Conservation (phyloP, 2,797 vertebrate species). For the Rhinoraja longicauda region DNA sequence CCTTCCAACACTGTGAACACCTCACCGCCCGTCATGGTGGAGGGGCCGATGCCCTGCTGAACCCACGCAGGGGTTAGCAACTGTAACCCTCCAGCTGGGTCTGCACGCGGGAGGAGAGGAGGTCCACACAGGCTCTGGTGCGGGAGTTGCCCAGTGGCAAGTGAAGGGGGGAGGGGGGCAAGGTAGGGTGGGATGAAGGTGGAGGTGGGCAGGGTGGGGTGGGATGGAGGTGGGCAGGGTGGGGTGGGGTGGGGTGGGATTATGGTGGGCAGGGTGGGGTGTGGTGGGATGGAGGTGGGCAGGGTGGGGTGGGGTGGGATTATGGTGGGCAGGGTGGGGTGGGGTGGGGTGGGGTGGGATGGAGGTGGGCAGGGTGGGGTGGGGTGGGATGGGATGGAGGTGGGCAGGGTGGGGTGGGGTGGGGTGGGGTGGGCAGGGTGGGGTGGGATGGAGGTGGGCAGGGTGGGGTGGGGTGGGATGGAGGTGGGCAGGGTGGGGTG, state of each 20-base stretch:
- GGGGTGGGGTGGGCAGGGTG: neutral
- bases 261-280: neutral
- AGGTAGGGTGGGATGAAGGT: neutral
- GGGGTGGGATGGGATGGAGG: neutral
- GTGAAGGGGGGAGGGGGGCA: neutral
- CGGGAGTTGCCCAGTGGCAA: neutral
- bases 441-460: neutral
- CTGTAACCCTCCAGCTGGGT: neutral
- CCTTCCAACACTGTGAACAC: too few species aligned
- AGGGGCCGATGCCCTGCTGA: too few species aligned
- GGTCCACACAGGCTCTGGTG: neutral
- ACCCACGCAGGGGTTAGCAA: neutral
- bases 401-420: neutral
- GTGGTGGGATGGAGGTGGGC: neutral
- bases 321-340: neutral
- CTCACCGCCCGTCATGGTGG: too few species aligned
- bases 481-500: neutral
- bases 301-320: neutral
- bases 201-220: neutral
- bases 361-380: neutral
- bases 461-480: neutral
- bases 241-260: neutral
- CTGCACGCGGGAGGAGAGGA: neutral
- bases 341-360: neutral
- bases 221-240: neutral